Evolutionary conservation across 2,888 invertebrate genomes (phyloP).

Genomic region (Dexiosoma caninum): DNA sequence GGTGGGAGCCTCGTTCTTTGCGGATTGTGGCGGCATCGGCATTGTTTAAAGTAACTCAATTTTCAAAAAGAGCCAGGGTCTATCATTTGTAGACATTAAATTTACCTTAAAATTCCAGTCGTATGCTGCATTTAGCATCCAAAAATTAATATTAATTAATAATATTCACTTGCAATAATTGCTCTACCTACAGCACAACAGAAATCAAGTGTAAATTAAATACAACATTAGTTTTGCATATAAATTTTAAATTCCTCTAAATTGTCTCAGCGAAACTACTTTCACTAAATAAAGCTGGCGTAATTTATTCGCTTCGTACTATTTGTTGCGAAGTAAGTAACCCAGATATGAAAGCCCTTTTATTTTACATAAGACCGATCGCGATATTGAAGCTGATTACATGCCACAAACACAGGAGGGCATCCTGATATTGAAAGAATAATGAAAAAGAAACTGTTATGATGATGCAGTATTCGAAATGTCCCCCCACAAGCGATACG

Average conservation of each 20-base stretch:
- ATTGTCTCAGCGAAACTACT: constrained; percentile 32
- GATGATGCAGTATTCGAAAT: constrained; percentile 39
- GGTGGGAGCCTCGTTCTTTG: too few species aligned
- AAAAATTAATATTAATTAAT: neutral
- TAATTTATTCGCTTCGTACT: constrained; percentile 33
- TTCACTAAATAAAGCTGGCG: constrained; percentile 30
- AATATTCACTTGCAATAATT: neutral
- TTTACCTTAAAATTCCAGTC: neutral
- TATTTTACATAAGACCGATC: neutral
- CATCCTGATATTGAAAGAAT: constrained; percentile 45
- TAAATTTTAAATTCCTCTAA: constrained; percentile 3
- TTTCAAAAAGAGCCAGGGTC: too few species aligned
- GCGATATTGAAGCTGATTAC: constrained; percentile 34
- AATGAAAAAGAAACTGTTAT: neutral
- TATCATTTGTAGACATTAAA: neutral
- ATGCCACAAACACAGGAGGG: constrained; percentile 49
- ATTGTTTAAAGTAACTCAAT: too few species aligned
- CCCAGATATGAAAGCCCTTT: constrained; percentile 25
- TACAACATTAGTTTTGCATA: constrained; percentile 5
- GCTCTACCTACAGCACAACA: neutral
- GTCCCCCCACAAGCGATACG: constrained; percentile 61
- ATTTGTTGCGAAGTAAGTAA: constrained; percentile 22
- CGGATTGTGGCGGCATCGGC: too few species aligned
- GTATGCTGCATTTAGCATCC: neutral
- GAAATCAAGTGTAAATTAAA: constrained; percentile 17